Conservation (phyloP, 2,888 invertebrate genomes). For the Protonemura montana region DNA sequence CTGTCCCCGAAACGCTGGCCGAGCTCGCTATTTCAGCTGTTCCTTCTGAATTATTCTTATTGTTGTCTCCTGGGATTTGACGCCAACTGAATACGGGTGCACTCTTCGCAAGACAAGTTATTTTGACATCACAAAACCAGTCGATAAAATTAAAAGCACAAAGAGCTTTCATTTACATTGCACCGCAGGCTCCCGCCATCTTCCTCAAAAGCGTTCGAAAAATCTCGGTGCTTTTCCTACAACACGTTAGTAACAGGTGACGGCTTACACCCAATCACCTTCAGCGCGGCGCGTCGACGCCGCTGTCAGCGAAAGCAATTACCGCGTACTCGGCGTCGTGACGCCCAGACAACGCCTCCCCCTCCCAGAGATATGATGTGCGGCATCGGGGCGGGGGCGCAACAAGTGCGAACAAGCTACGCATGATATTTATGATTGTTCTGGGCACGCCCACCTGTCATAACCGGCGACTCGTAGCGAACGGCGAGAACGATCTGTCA, state of each 20-base stretch:
- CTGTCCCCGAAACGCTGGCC: constrained; percentile 12
- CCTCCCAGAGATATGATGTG: background rate
- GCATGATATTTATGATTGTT: constrained; percentile 71
- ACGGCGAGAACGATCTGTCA: too few relatives aligned
- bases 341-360: constrained; percentile 30
- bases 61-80: background rate
- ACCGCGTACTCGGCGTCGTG: background rate
- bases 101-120: background rate
- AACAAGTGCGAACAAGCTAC: constrained; percentile 65
- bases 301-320: constrained; percentile 23
- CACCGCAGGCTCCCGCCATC: background rate
- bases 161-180: background rate
- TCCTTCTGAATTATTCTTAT: background rate
- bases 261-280: background rate
- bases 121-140: background rate
- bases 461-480: constrained; percentile 66
- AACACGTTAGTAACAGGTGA: background rate
- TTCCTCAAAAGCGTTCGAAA: background rate
- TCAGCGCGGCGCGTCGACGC: background rate
- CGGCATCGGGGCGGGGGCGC: constrained; percentile 32
- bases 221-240: background rate
- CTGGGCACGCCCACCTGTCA: constrained; percentile 73
- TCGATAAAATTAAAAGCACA: background rate
- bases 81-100: background rate
- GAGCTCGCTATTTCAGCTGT: background rate